These are phyloP conservation scores for Rhysida immarginata DNA, from an alignment of 1,140 invertebrate species.

Conservation along the genomic window DNA sequence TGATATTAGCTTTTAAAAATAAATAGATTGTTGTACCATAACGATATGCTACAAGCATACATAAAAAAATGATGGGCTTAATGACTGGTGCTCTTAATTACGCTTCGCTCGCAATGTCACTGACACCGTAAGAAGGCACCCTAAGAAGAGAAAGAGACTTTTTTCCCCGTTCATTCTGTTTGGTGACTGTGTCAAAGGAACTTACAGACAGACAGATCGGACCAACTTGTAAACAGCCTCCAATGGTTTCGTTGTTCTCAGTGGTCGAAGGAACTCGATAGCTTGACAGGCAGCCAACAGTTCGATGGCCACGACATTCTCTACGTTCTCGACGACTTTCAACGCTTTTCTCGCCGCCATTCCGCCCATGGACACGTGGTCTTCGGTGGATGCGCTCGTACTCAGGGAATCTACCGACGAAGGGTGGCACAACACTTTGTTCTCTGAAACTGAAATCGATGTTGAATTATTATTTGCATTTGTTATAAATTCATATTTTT, in stretches of 20 bases:
- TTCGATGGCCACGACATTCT: constrained; percentile 49
- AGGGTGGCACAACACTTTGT: constrained; percentile 59
- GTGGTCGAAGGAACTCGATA: constrained; percentile 52
- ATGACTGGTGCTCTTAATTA: no score
- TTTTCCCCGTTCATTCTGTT: no score
- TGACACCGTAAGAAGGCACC: no score
- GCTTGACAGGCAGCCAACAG: constrained; percentile 54
- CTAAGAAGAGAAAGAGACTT: no score
- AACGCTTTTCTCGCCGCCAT: constrained; percentile 51
- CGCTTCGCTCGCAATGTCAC: no score
- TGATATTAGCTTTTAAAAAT: no score
- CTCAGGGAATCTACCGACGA: constrained; percentile 52
- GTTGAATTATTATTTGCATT: no score
- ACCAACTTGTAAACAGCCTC: constrained; percentile 51
- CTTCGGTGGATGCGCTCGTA: constrained; percentile 57
- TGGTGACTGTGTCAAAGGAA: constrained; percentile 7
- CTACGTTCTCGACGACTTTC: constrained; percentile 26
- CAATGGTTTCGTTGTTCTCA: constrained; percentile 49
- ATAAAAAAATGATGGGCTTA: no score
- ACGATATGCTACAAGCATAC: no score
- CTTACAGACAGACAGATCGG: constrained; percentile 36
- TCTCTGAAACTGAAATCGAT: constrained; percentile 58
- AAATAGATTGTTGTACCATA: no score
- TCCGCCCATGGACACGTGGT: constrained; percentile 61
- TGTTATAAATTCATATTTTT: no score